Percentiles rank a stretch among this genome's conserved stretches.
phyloP scores from a whole-genome alignment of 2,888 invertebrate genomes.

The Rhagonycha lutea region DNA sequence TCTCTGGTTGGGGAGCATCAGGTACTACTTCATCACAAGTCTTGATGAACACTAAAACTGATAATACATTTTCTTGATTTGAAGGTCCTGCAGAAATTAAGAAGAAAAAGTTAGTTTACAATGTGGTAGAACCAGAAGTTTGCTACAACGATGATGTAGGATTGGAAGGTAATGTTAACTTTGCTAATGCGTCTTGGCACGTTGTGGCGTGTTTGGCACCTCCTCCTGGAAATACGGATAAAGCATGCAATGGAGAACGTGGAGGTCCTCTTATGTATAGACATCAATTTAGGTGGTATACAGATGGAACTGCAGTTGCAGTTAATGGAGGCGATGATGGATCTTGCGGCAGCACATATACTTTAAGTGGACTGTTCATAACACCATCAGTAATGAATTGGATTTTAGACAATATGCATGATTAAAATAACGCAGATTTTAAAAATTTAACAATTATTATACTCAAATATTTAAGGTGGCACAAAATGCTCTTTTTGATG shows the following conservation, averaged over 20 bases:
- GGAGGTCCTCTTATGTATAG: constrained; percentile 20
- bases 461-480: too few species aligned
- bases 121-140: background rate
- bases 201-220: background rate
- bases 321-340: background rate
- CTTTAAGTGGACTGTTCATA: background rate
- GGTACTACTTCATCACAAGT: background rate
- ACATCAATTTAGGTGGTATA: constrained; percentile 12
- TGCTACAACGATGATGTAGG: background rate
- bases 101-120: constrained; percentile 9
- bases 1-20: constrained; percentile 18
- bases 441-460: too few species aligned
- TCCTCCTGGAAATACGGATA: background rate
- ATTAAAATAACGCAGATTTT: background rate
- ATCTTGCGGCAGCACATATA: background rate
- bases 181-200: background rate
- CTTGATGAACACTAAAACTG: background rate
- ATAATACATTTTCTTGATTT: background rate
- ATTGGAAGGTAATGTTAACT: constrained; percentile 7
- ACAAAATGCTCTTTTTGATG: too few species aligned
- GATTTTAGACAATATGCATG: background rate
- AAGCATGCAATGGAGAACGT: constrained; percentile 14
- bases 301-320: background rate
- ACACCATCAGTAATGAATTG: background rate
- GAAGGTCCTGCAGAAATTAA: background rate